These are phyloP conservation scores for Sebastes oblongus DNA, from an alignment of 2,797 vertebrate genomes.

Conservation along the genomic window DNA sequence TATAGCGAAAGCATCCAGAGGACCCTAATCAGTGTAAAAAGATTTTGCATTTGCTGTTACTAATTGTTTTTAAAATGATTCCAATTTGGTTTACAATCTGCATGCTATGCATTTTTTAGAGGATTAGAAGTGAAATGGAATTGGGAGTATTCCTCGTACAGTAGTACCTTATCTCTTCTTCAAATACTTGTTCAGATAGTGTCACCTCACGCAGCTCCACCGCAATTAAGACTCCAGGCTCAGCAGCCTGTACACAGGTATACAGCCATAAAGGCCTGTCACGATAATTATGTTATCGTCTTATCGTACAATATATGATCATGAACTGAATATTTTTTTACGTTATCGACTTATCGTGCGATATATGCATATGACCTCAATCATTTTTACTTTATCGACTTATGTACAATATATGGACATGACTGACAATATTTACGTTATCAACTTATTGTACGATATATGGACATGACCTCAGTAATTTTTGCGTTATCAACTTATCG, in stretches of 20 bases:
- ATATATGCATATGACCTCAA: too few relatives aligned
- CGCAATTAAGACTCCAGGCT: neutral
- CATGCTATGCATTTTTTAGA: neutral
- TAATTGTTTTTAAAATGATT: neutral
- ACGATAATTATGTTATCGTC: too few relatives aligned
- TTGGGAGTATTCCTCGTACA: neutral
- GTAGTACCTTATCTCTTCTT: neutral
- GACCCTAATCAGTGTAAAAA: neutral
- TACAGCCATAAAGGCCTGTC: neutral
- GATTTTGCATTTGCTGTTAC: neutral
- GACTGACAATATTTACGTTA: too few relatives aligned
- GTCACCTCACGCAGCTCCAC: neutral
- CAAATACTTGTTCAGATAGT: neutral
- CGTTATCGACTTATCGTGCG: accelerated
- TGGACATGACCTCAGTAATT: too few relatives aligned
- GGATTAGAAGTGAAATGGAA: neutral
- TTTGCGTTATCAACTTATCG: accelerated
- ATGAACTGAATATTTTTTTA: too few relatives aligned
- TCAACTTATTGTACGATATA: accelerated
- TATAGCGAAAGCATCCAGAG: neutral
- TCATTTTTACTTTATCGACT: too few relatives aligned
- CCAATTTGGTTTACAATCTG: neutral
- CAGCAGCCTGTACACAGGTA: neutral
- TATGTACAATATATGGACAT: too few relatives aligned
- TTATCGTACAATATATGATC: too few relatives aligned